phyloP scores from a whole-genome alignment of 2,888 invertebrate genomes.

The Leptinotarsa juncta region DNA sequence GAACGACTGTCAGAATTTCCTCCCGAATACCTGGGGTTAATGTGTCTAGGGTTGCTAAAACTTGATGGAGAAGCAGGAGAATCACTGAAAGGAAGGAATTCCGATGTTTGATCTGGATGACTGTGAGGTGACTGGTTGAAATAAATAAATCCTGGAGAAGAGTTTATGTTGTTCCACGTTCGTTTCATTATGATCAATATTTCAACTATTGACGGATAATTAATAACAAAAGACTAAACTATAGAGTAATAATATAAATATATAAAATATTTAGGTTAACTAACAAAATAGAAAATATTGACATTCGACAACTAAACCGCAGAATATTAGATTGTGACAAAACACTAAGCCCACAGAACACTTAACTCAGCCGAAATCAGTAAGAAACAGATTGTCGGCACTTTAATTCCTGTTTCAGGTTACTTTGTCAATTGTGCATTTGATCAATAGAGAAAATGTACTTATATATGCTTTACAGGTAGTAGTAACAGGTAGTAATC shows the following conservation, averaged over 20 bases:
- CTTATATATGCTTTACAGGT: no score
- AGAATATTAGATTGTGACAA: background rate
- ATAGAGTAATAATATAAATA: background rate
- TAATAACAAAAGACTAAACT: background rate
- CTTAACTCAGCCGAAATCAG: no score
- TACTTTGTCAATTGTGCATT: no score
- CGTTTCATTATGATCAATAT: conserved; percentile 29
- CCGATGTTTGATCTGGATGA: conserved; percentile 31
- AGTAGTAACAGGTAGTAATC: no score
- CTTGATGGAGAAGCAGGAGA: conserved; percentile 30
- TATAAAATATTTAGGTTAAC: background rate
- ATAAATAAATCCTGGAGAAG: conserved; percentile 43
- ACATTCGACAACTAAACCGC: background rate
- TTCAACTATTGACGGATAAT: background rate
- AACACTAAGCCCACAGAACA: background rate
- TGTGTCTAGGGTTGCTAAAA: conserved; percentile 33
- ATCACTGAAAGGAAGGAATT: conserved; percentile 39
- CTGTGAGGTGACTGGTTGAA: conserved; percentile 31
- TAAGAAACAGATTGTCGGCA: no score
- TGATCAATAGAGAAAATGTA: no score
- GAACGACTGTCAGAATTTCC: background rate
- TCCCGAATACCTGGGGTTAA: conserved; percentile 7
- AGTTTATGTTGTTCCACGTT: conserved; percentile 32
- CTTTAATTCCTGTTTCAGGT: no score
- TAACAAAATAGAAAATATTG: background rate